Base-by-base conservation (phyloP, 2,888 invertebrate species). In the Stenolophus ochropezus region DNA sequence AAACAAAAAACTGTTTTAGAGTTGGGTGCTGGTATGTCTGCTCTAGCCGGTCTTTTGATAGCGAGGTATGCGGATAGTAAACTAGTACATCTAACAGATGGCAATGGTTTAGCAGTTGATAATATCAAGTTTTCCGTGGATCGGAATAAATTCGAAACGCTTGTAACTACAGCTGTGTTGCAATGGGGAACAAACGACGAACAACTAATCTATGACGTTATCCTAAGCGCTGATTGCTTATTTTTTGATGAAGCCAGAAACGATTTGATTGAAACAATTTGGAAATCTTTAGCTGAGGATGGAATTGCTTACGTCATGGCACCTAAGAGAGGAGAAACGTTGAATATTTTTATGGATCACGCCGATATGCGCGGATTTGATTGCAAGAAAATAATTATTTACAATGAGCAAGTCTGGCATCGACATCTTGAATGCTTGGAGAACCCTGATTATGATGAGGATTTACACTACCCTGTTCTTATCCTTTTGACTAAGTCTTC, bases 11-110 rank as follows among this genome's bases (percentile, higher is more conserved):
- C 90, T 86, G 92, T 96, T 23, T 90, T 95, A 85, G 96, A 96
- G 88, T 89, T 96, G 56, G 96, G 96, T 1, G 96, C 96, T 16
- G 96, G 96, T 1, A 96, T 96, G 94, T 95, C 96, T 18, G 95
- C 95, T 85, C 89, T 96, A 27, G 95, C 95, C 4, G 96, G 96
- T 0, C 89, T 96, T 11, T 91, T 95, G 86, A 90, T 92, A 73
- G 93, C 94, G 81, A 93, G 94, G 86, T 93, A 93, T 85, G 92
- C 93, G 80, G 89, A 91, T 71, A 92, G 94, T 0, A 90, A 90
- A 84, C 89, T 90, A 21, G 93, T 96, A 2, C 91, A 93, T 83
- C 90, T 96, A 42, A 95, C 96, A 11, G 96, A 96, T 87, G 96
- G 96, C 42, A 96, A 96, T 89, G 91, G 92, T 85, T 91, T 92